These are phyloP conservation scores for Hoplostethus mediterraneus DNA, from an alignment of 2,797 vertebrate genomes.

Conservation along the genomic window DNA sequence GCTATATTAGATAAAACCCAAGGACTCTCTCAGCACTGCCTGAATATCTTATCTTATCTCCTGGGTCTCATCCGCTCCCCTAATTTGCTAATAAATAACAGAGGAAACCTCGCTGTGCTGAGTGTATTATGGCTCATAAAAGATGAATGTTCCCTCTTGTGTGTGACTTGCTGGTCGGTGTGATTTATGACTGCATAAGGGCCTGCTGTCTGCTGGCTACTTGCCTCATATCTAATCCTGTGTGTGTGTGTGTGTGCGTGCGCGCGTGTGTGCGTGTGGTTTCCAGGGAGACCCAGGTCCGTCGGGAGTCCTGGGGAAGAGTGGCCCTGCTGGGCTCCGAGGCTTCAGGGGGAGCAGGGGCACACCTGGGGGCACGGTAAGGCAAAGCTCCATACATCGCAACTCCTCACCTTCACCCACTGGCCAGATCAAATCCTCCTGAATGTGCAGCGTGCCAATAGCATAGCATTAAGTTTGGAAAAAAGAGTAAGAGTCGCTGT, in stretches of 20 bases:
- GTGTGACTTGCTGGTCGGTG: slow-evolving; percentile 58
- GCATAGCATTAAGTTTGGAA: background rate
- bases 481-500: background rate
- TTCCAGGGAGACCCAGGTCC: slow-evolving; percentile 93
- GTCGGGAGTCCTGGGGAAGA: slow-evolving; percentile 87
- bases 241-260: background rate
- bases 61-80: slow-evolving; percentile 57
- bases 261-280: slow-evolving; percentile 54
- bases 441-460: slow-evolving; percentile 14
- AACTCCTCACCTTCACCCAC: slow-evolving; percentile 4
- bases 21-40: slow-evolving; percentile 47
- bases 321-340: slow-evolving; percentile 87
- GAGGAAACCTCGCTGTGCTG: slow-evolving; percentile 46
- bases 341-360: slow-evolving; percentile 91
- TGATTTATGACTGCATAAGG: slow-evolving; percentile 72
- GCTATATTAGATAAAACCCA: slow-evolving; percentile 57
- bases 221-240: slow-evolving; percentile 55
- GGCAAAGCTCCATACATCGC: slow-evolving; percentile 23
- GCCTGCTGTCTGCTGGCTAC: slow-evolving; percentile 59
- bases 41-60: slow-evolving; percentile 58
- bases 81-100: slow-evolving; percentile 76
- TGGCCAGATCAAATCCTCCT: background rate
- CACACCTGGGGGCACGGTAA: slow-evolving; percentile 86
- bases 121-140: slow-evolving; percentile 69
- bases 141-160: slow-evolving; percentile 66